phyloP scores from a whole-genome alignment of 2,113 vertebrate species.

The Carollia perspicillata region DNA sequence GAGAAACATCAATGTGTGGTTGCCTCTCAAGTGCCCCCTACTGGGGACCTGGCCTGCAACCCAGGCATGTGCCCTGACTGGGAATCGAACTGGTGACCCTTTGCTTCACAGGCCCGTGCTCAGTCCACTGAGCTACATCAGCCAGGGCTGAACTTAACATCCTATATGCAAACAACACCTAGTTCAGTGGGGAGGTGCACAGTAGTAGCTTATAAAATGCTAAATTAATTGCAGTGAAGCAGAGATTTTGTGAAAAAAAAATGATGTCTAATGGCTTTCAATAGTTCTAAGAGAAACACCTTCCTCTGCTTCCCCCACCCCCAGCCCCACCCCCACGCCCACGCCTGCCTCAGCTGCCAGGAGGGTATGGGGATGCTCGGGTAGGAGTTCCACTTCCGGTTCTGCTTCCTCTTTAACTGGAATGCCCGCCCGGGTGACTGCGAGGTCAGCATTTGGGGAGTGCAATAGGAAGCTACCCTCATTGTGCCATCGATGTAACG shows the following conservation, averaged over 20 bases:
- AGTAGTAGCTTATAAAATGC: background rate
- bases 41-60: no score
- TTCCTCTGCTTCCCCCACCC: background rate
- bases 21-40: no score
- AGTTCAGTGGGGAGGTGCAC: background rate
- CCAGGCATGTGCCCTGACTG: no score
- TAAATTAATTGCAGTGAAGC: background rate
- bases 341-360: background rate
- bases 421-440: conserved; percentile 3
- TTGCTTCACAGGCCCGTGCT: no score
- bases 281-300: background rate
- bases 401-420: conserved; percentile 52
- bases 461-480: background rate
- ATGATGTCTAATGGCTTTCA: background rate
- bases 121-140: no score
- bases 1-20: no score
- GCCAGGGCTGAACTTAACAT: background rate
- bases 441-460: conserved; percentile 14
- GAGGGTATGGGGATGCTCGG: background rate
- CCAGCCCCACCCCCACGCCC: background rate
- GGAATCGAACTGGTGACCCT: no score
- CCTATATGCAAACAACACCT: background rate
- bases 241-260: background rate
- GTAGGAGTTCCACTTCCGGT: background rate
- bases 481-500: background rate